These are phyloP conservation scores for Micrastur ruficollis DNA, from an alignment of 2,797 vertebrate species.

Conservation along the genomic window DNA sequence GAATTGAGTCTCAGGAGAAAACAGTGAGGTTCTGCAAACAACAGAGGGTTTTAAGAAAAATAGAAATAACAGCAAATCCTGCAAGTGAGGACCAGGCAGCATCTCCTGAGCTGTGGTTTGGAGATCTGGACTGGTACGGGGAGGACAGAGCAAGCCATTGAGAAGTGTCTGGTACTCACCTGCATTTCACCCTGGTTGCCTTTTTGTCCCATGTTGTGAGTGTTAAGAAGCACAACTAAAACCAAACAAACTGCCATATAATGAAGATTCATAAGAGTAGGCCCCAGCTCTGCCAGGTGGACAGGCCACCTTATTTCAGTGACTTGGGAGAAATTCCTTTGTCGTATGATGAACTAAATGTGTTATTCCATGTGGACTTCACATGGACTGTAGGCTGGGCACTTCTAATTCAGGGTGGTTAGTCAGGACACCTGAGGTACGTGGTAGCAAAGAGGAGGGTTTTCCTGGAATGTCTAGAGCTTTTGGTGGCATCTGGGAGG, in stretches of 20 bases:
- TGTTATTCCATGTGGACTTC: background rate
- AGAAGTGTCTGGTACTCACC: background rate
- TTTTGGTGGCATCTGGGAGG: background rate
- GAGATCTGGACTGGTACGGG: background rate
- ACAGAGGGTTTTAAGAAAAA: background rate
- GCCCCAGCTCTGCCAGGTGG: background rate
- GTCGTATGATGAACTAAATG: background rate
- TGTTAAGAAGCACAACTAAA: background rate
- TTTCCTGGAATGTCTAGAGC: background rate
- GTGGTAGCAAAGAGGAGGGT: background rate
- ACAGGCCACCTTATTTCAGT: background rate
- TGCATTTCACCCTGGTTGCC: background rate
- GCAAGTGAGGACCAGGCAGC: background rate
- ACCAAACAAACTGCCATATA: background rate
- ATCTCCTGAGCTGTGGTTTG: background rate
- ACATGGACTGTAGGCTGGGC: background rate
- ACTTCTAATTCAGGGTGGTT: background rate
- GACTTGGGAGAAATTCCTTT: background rate
- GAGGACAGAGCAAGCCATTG: background rate
- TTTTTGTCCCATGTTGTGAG: background rate
- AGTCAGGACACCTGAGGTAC: background rate
- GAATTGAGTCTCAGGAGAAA: background rate
- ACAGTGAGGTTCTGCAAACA: background rate
- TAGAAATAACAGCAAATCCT: background rate
- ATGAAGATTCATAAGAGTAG: background rate